Evolutionary conservation across 2,797 vertebrate species (phyloP), one percentile per base, ranked within the genome.

Genomic region (Neosilurus mollespiculum): DNA sequence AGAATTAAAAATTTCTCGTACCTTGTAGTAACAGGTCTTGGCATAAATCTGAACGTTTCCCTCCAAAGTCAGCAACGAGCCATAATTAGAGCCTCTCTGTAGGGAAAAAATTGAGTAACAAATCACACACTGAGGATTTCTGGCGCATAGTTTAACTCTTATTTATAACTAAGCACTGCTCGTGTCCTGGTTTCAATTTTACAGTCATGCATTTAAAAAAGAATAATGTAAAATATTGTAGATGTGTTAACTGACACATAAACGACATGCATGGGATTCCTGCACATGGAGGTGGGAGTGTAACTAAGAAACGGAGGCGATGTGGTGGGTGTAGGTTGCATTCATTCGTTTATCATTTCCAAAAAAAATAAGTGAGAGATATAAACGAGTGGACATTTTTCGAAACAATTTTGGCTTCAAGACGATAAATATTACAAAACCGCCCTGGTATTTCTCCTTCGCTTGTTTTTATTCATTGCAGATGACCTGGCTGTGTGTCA

Each of bases 11-110:
- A 4, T 9, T 7, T 51, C 15, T 22, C 54, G 43, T 88, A 98
- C 97, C 96, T 97, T 98, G 88, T 96, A 98, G 87, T 97, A 97
- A 0, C 96, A 96, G 0, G 96, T 97, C 86, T 96, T 97, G 88
- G 97, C 96, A 24, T 96, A 98, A 80, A 98, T 93, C 90, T 98
- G 97, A 89, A 96, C 91, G 86, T 97, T 96, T 70, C 96, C 97
- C 53, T 97, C 97, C 0, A 95, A 91, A 20, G 96, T 97, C 69
- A 96, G 87, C 84, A 98, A 89, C 0, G 97, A 98, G 54, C 96
- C 97, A 0, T 95, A 97, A 90, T 95, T 96, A 67, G 97, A 98
- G 66, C 96, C 97, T 90, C 94, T 95, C 97, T 98, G 91, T n/a
- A 20, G 66, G 59, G 59, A 76, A 79, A 64, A 69, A 51, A 64